These are phyloP conservation scores for Acanthaster planci DNA, from an alignment of 35 echinoderm and acorn worm genomes.

Conservation along the genomic window DNA sequence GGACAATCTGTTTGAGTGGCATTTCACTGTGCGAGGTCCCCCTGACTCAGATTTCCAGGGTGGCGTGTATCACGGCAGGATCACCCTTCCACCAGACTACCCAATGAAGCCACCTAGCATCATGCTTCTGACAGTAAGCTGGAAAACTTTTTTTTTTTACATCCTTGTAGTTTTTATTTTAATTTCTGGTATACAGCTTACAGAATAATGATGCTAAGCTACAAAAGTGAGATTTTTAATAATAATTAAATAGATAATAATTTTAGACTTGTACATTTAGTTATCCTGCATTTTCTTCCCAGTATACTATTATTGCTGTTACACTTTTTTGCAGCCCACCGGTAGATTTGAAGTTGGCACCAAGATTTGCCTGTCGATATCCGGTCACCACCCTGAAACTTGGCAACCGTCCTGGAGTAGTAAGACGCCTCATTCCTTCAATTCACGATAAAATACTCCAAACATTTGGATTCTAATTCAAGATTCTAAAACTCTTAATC, in stretches of 20 bases:
- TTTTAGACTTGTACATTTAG: no score
- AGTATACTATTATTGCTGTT: background rate
- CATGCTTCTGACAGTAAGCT: constrained; percentile 94
- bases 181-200: no score
- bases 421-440: constrained; percentile 51
- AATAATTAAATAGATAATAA: no score
- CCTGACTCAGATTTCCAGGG: constrained; percentile 84
- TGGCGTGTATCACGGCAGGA: constrained; percentile 93
- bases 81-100: constrained; percentile 92
- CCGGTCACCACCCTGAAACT: constrained; percentile 97
- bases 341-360: constrained; percentile 97
- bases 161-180: no score
- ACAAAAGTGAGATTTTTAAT: no score
- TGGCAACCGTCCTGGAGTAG: constrained; percentile 99
- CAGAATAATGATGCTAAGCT: no score
- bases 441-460: background rate
- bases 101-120: constrained; percentile 99
- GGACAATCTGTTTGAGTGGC: constrained; percentile 99
- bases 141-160: background rate
- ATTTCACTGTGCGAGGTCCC: constrained; percentile 94
- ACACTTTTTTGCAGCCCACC: constrained; percentile 68
- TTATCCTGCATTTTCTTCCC: no score
- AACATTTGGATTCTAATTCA: no score
- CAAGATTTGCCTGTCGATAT: constrained; percentile 98
- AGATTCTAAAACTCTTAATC: no score